Evolutionary conservation across 2,797 vertebrate species (phyloP), one percentile per base, ranked within the genome.

Genomic region (Chaunax sp.): DNA sequence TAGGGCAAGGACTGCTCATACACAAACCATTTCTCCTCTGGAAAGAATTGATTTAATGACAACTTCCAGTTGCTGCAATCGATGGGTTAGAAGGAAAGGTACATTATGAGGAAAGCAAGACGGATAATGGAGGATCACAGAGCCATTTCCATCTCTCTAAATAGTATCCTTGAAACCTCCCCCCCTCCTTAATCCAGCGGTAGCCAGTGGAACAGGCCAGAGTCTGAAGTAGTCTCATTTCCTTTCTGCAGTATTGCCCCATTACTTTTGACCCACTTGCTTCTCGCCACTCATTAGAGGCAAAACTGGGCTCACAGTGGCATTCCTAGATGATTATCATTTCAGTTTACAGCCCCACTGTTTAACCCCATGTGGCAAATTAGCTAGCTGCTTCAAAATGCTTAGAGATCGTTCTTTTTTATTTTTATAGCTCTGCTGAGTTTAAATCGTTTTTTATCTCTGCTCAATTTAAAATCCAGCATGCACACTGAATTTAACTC

Each of bases 41-140:
- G 75, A 84, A 86, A 87, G 82, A 89, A 94, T 93, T 91, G 92
- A 94, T 94, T 94, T 93, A 92, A 92, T 91, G 93, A 92, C 92
- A 92, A 81, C 84, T 81, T 90, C 82, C 90, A 80, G 80, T 89
- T 86, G 85, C 90, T 81, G 65, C 91, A 92, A 93, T 94, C 92
- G 74, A 93, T 93, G 90, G 80, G 43, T 84, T 82, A 80, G 87
- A 90, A 81, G 89, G 86, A 89, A 91, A 87, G 76, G 80, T 83
- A 85, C 87, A 91, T 93, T 92, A 93, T 90, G 89, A 89, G 90
- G 82, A 91, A 86, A 89, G 86, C 81, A 90, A 88, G 90, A 88
- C 59, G 74, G 88, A 92, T 93, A 92, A 94, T 92, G 86, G 86
- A 87, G 89, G 87, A 91, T 93, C 90, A 90, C 90, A 83, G 74